Conservation (phyloP, 2,888 invertebrate genomes). For the Blastobasis lacticolella region DNA sequence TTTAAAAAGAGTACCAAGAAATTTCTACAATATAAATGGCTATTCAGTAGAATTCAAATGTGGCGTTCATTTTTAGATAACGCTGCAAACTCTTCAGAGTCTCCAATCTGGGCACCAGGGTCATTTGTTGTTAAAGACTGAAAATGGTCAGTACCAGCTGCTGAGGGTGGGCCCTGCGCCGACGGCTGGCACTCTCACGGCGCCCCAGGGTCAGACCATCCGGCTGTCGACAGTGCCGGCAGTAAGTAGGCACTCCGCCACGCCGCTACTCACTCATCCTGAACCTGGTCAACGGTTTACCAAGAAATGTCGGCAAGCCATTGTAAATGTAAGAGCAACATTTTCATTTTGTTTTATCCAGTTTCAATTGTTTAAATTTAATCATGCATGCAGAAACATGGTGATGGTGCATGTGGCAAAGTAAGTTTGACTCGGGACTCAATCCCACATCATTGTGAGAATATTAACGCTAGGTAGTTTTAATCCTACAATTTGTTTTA, state of each 20-base stretch:
- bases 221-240: constrained; percentile 91
- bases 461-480: constrained; percentile 14
- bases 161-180: constrained; percentile 90
- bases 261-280: constrained; percentile 23
- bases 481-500: too few relatives aligned
- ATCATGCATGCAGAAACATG: constrained; percentile 54
- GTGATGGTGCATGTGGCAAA: constrained; percentile 56
- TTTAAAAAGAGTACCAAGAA: neutral
- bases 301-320: neutral
- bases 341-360: constrained; percentile 25
- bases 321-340: neutral
- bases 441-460: constrained; percentile 25
- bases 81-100: constrained; percentile 89
- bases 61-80: constrained; percentile 81
- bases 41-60: constrained; percentile 44
- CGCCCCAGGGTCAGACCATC: constrained; percentile 81
- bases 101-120: constrained; percentile 92
- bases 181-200: constrained; percentile 70
- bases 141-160: constrained; percentile 96
- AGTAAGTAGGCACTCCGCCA: constrained; percentile 82
- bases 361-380: constrained; percentile 26
- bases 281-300: constrained; percentile 27
- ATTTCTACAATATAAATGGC: neutral
- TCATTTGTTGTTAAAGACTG: constrained; percentile 93
- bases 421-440: constrained; percentile 22